A percentile compares a stretch with the other conserved stretches of the same genome.
Evolutionary conservation across 1,140 invertebrate genomes (phyloP).

Genomic region (Aphis gossypii): DNA sequence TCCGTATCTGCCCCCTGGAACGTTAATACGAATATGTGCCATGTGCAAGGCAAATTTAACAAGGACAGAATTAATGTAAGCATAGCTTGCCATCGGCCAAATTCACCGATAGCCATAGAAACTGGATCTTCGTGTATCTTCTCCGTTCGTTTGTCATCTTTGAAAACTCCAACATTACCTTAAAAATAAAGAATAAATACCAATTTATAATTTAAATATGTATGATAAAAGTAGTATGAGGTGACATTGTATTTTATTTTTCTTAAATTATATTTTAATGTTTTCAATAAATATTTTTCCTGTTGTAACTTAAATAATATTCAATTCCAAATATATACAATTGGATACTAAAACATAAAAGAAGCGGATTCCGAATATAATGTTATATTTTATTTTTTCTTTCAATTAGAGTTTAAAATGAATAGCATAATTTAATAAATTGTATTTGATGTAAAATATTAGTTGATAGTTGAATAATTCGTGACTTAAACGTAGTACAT

Average conservation of each 20-base stretch:
- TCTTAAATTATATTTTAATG: background rate
- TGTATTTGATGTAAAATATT: background rate
- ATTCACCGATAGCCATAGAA: conserved; percentile 68
- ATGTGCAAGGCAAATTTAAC: conserved; percentile 63
- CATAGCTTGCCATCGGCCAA: conserved; percentile 75
- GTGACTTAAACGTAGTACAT: background rate
- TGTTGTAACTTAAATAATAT: background rate
- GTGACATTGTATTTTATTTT: background rate
- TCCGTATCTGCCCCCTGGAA: conserved; percentile 70
- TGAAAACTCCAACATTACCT: conserved; percentile 50
- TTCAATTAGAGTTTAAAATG: background rate
- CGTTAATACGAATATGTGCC: conserved; percentile 72
- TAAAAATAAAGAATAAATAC: background rate
- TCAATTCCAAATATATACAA: background rate
- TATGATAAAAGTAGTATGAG: background rate
- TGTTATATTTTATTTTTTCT: background rate
- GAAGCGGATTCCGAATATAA: background rate
- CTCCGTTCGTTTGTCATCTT: conserved; percentile 51
- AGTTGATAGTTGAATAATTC: conserved; percentile 3
- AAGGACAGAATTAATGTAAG: conserved; percentile 65
- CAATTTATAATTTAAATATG: background rate
- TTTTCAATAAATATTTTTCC: background rate
- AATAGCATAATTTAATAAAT: background rate
- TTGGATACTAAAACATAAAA: background rate
- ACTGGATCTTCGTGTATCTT: conserved; percentile 58